Evolutionary conservation across 2,797 vertebrate genomes (phyloP).

Genomic region (Gallinago solitaria): DNA sequence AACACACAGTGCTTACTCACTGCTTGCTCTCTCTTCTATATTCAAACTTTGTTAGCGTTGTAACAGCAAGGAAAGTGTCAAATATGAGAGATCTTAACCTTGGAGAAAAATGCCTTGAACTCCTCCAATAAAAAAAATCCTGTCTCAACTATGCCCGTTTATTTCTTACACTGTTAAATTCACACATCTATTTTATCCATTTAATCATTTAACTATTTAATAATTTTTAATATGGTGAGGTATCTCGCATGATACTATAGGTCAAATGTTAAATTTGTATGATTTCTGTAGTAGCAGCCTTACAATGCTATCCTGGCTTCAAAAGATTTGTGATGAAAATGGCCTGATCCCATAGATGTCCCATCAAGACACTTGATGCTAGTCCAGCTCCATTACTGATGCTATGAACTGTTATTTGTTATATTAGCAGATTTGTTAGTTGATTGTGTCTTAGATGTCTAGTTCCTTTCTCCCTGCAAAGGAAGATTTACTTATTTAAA

Average conservation of each 20-base stretch:
- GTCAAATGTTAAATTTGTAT: neutral
- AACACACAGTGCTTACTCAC: neutral
- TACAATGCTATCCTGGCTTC: neutral
- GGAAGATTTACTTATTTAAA: neutral
- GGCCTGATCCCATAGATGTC: neutral
- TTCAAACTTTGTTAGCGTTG: neutral
- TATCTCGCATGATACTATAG: neutral
- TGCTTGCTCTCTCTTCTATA: neutral
- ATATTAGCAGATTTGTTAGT: neutral
- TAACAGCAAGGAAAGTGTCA: neutral
- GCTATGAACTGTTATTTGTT: neutral
- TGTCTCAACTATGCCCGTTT: neutral
- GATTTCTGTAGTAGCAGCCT: neutral
- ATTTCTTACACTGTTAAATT: neutral
- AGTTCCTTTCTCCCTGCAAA: neutral
- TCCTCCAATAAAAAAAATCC: neutral
- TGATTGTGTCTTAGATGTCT: neutral
- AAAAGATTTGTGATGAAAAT: neutral
- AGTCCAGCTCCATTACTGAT: neutral
- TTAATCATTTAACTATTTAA: neutral
- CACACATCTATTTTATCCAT: neutral
- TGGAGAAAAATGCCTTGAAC: neutral
- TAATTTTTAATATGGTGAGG: neutral
- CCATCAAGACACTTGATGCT: neutral
- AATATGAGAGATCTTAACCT: neutral